Evolutionary conservation across 2,888 invertebrate species (phyloP).

Genomic region (Campoplex nolae): DNA sequence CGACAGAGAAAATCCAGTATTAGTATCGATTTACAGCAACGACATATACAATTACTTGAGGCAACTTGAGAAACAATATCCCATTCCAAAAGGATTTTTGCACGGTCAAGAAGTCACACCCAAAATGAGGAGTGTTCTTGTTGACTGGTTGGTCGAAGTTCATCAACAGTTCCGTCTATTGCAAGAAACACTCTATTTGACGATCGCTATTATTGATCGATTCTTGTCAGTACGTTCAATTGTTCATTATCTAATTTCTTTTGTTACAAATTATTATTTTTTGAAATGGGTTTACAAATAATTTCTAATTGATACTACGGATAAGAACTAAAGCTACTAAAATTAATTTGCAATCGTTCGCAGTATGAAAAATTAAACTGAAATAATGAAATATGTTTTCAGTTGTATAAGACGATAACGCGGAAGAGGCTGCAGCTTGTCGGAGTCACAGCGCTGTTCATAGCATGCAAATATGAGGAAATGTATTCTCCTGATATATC

Average conservation of each 20-base stretch:
- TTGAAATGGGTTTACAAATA: background rate
- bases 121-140: conserved; percentile 94
- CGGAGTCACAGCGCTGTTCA: conserved; percentile 94
- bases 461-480: conserved; percentile 98
- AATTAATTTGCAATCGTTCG: background rate
- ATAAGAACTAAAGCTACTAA: background rate
- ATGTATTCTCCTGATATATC: conserved; percentile 93
- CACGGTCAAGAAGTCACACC: conserved; percentile 90
- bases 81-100: conserved; percentile 89
- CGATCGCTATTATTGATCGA: conserved; percentile 95
- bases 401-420: conserved; percentile 88
- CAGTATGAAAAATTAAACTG: background rate
- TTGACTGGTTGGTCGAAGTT: conserved; percentile 98
- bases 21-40: conserved; percentile 94
- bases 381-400: conserved; percentile 71
- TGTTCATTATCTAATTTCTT: background rate
- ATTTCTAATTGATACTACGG: background rate
- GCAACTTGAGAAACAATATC: conserved; percentile 89
- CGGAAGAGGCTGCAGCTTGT: conserved; percentile 93
- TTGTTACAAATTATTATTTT: background rate
- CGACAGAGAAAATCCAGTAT: conserved; percentile 90
- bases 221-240: conserved; percentile 90
- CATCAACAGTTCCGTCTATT: conserved; percentile 93
- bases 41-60: conserved; percentile 95
- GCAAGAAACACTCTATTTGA: conserved; percentile 95